Evolutionary conservation across 2,113 vertebrate species (phyloP).

Genomic region (Pseudolaguvia tuberculata): DNA sequence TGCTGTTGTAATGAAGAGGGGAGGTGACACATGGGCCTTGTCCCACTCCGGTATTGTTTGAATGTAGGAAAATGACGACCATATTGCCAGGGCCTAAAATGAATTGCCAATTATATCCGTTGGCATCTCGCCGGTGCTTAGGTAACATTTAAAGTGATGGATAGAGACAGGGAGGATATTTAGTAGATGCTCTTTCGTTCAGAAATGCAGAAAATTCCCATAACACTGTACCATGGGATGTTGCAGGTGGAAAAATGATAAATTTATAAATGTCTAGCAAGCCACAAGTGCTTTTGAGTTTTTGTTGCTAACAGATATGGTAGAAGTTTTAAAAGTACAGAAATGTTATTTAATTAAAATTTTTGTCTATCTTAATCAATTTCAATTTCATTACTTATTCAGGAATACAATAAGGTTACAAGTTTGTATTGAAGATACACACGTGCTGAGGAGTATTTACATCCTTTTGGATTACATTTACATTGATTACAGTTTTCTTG

Average conservation of each 20-base stretch:
- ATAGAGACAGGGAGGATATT: slow-evolving; percentile 65
- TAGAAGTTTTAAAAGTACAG: too few relatives aligned
- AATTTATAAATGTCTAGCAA: slow-evolving; percentile 6
- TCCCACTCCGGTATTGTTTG: slow-evolving; percentile 67
- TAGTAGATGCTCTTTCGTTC: slow-evolving; percentile 53
- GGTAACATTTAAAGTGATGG: slow-evolving; percentile 67
- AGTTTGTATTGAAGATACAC: too few relatives aligned
- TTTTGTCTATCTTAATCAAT: too few relatives aligned
- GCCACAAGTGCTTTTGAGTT: background rate
- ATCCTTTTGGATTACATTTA: too few relatives aligned
- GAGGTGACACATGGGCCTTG: slow-evolving; percentile 72
- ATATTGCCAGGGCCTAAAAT: slow-evolving; percentile 70
- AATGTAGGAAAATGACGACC: slow-evolving; percentile 71
- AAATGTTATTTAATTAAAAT: too few relatives aligned
- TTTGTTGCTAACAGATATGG: background rate
- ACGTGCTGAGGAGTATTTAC: too few relatives aligned
- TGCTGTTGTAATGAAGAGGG: slow-evolving; percentile 75
- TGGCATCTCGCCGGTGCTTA: slow-evolving; percentile 62
- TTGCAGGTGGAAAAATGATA: background rate
- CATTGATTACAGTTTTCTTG: too few relatives aligned
- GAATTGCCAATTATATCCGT: slow-evolving; percentile 76
- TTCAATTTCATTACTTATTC: too few relatives aligned
- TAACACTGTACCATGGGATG: slow-evolving; percentile 2
- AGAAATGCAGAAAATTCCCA: slow-evolving; percentile 36
- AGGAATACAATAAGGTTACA: background rate